Evolutionary conservation across 2,113 vertebrate genomes (phyloP).

Genomic region (Micromys minutus): DNA sequence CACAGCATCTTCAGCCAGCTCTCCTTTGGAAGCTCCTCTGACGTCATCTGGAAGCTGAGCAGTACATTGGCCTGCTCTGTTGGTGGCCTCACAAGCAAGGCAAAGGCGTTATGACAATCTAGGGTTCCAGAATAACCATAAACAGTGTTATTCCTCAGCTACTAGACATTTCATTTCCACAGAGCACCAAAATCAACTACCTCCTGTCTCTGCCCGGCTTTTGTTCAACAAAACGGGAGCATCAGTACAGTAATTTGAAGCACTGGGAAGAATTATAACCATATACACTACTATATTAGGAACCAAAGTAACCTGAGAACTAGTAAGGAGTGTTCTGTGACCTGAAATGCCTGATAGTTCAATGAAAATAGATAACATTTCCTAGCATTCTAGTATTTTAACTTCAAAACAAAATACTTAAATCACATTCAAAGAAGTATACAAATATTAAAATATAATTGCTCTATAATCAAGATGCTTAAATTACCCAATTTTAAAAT

Average conservation of each 20-base stretch:
- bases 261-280: background rate
- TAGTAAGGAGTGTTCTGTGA: background rate
- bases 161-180: background rate
- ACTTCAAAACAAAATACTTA: constrained; percentile 55
- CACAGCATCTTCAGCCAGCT: constrained; percentile 94
- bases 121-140: constrained; percentile 56
- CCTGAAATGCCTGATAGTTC: constrained; percentile 42
- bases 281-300: background rate
- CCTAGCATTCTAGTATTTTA: constrained; percentile 49
- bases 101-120: constrained; percentile 97
- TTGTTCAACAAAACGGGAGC: constrained; percentile 37
- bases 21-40: constrained; percentile 93
- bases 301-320: constrained; percentile 20
- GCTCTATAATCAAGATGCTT: background rate
- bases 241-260: background rate
- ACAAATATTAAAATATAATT: constrained; percentile 34
- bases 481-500: constrained; percentile 58
- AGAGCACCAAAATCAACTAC: background rate
- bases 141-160: constrained; percentile 38
- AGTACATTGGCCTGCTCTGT: constrained; percentile 96
- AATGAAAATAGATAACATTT: background rate
- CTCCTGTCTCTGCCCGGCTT: background rate
- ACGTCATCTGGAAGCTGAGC: constrained; percentile 96
- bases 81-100: constrained; percentile 95
- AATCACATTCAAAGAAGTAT: constrained; percentile 43